Conservation (phyloP, 2,888 invertebrate genomes). For the Sphaeridia pumilis region DNA sequence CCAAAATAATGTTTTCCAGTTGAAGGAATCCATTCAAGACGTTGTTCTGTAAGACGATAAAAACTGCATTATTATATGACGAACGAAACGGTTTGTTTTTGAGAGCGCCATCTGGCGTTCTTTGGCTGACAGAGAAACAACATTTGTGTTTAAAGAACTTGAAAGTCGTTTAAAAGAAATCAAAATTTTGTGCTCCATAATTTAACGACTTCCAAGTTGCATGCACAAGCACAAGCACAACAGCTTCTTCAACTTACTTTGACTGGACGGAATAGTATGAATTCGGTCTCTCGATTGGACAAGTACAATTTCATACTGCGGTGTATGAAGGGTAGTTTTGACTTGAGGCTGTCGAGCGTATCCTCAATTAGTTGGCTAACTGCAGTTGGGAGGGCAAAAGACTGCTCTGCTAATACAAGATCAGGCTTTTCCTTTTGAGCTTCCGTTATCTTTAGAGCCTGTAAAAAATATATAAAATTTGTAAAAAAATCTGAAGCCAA, state of each 20-base stretch:
- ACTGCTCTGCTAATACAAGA: slow-evolving; percentile 33
- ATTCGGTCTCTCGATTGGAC: slow-evolving; percentile 92
- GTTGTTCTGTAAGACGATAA: slow-evolving; percentile 63
- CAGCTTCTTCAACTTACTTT: slow-evolving; percentile 48
- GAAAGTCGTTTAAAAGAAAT: too few relatives aligned
- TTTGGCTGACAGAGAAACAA: too few relatives aligned
- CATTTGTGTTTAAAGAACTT: too few relatives aligned
- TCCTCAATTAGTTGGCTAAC: slow-evolving; percentile 32
- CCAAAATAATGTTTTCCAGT: slow-evolving; percentile 57
- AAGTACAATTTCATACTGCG: slow-evolving; percentile 88
- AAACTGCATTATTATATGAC: too few relatives aligned
- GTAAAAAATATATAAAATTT: not conserved
- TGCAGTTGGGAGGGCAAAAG: slow-evolving; percentile 34
- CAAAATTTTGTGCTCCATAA: too few relatives aligned
- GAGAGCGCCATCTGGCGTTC: too few relatives aligned
- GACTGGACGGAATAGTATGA: slow-evolving; percentile 88
- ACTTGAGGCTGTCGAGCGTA: slow-evolving; percentile 47
- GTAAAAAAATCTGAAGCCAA: not conserved
- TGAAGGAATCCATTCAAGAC: slow-evolving; percentile 78
- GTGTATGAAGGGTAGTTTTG: slow-evolving; percentile 65
- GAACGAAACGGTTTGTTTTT: too few relatives aligned
- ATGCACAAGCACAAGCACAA: slow-evolving; percentile 17
- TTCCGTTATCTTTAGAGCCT: slow-evolving; percentile 51
- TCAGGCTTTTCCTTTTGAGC: slow-evolving; percentile 52
- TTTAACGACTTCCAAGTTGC: slow-evolving; percentile 12